Percentiles rank a stretch among this genome's conserved stretches.
Evolutionary conservation across 2,888 invertebrate genomes (phyloP).

Genomic region (Polymixis lichenea): DNA sequence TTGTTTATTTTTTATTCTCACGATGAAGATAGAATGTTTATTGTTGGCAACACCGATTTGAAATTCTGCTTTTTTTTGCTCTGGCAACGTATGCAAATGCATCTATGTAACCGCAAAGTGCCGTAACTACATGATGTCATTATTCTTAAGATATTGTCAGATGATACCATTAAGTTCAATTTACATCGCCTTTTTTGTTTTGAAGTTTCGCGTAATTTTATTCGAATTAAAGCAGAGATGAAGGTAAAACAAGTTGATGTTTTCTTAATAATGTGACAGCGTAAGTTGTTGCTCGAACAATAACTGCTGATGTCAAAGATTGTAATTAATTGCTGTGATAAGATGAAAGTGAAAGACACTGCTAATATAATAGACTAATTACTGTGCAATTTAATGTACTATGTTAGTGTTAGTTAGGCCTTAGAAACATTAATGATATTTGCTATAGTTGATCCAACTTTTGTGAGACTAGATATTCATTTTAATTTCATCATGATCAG

Average conservation of each 20-base stretch:
- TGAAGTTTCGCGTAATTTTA: constrained; percentile 3
- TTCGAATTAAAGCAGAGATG: constrained; percentile 36
- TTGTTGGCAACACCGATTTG: constrained; percentile 65
- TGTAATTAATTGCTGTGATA: constrained; percentile 52
- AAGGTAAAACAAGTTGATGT: neutral
- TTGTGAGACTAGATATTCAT: neutral
- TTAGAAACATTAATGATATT: constrained; percentile 7
- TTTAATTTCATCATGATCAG: no score
- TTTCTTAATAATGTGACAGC: constrained; percentile 11
- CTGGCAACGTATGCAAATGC: constrained; percentile 62
- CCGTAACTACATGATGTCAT: constrained; percentile 40
- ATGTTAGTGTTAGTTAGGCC: constrained; percentile 5
- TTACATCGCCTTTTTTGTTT: constrained; percentile 36
- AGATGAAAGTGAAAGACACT: constrained; percentile 57
- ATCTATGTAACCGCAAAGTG: constrained; percentile 43
- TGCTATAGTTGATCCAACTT: constrained; percentile 1
- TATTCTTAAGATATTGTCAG: constrained; percentile 26
- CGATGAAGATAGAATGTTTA: constrained; percentile 66
- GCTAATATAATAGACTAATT: constrained; percentile 48
- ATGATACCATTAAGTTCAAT: constrained; percentile 34
- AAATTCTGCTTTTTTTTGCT: constrained; percentile 58
- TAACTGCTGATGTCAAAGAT: constrained; percentile 60
- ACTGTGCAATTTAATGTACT: constrained; percentile 39
- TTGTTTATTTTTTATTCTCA: constrained; percentile 70
- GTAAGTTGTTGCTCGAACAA: constrained; percentile 51